Percentiles rank a stretch among this genome's conserved stretches.
Conservation (phyloP, 2,113 vertebrate genomes). For the Lepisosteus oculatus region DNA sequence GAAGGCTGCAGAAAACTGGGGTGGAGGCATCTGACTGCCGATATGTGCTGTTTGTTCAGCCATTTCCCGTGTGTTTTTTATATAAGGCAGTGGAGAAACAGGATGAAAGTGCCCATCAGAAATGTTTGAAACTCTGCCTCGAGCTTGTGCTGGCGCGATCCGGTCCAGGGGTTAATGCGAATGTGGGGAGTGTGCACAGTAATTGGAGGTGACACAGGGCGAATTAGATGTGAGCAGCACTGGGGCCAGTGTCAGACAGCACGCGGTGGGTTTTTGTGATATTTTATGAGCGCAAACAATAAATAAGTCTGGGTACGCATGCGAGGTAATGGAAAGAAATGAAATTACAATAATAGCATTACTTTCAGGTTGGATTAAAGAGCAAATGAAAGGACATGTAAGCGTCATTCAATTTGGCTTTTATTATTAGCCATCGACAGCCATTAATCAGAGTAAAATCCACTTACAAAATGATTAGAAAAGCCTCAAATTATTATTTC, state of each 20-base stretch:
- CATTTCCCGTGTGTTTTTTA: too few species aligned
- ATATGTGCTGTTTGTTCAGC: too few species aligned
- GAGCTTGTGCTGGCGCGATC: not conserved
- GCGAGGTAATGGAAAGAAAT: conserved; percentile 32
- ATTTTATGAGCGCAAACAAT: conserved; percentile 50
- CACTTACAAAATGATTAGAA: conserved; percentile 38
- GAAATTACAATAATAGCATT: conserved; percentile 48
- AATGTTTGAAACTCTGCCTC: not conserved
- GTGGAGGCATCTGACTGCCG: too few species aligned
- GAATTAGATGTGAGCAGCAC: conserved; percentile 11
- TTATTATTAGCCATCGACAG: conserved; percentile 49
- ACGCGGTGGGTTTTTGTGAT: conserved; percentile 25
- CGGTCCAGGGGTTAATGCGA: too few species aligned
- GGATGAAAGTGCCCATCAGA: too few species aligned
- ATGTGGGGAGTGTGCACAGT: not conserved
- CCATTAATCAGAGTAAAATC: conserved; percentile 36
- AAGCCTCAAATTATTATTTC: conserved; percentile 37
- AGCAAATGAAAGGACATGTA: conserved; percentile 33
- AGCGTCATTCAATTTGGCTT: conserved; percentile 41
- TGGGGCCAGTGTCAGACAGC: not conserved
- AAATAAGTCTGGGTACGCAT: conserved; percentile 35
- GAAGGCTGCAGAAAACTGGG: too few species aligned
- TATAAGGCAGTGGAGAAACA: too few species aligned
- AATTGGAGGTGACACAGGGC: conserved; percentile 21
- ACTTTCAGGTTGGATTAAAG: conserved; percentile 41